A percentile compares a stretch with the other conserved stretches of the same genome.
These are phyloP conservation scores for Napeogenes sylphis DNA, from an alignment of 2,888 invertebrate genomes.

Conservation along the genomic window DNA sequence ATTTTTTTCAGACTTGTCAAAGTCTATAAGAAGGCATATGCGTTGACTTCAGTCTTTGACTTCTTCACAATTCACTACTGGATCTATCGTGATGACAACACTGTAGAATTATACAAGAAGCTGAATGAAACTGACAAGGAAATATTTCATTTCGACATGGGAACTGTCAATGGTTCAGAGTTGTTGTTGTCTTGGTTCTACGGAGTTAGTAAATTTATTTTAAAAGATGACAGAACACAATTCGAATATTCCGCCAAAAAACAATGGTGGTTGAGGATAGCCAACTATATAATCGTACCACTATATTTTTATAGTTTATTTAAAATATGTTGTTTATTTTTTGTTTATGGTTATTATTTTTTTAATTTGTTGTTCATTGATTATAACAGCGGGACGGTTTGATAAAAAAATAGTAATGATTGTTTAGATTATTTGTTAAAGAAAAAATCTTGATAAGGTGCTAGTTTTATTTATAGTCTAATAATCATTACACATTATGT, in stretches of 20 bases:
- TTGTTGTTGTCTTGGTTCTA: conserved; percentile 32
- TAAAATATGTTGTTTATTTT: neutral
- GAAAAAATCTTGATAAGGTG: too few species aligned
- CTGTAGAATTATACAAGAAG: conserved; percentile 25
- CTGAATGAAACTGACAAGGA: conserved; percentile 33
- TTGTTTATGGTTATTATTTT: neutral
- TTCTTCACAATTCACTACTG: conserved; percentile 35
- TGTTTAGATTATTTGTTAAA: too few species aligned
- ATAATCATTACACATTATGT: too few species aligned
- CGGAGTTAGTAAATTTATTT: conserved; percentile 35
- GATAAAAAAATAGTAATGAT: too few species aligned
- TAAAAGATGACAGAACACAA: conserved; percentile 33
- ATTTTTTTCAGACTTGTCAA: conserved; percentile 4
- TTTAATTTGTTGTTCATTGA: neutral
- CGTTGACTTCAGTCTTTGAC: conserved; percentile 21
- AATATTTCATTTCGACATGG: conserved; percentile 36
- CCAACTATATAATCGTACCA: conserved; percentile 8
- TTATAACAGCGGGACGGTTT: too few species aligned
- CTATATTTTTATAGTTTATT: neutral
- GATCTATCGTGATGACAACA: conserved; percentile 36
- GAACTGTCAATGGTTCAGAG: conserved; percentile 31
- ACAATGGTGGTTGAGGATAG: conserved; percentile 29
- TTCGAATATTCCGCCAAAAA: conserved; percentile 30
- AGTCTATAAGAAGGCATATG: conserved; percentile 23
- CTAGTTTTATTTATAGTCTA: too few species aligned